Percentiles rank a stretch among this genome's conserved stretches.
phyloP scores from a whole-genome alignment of 2,888 invertebrate species.

The Pocota personata region DNA sequence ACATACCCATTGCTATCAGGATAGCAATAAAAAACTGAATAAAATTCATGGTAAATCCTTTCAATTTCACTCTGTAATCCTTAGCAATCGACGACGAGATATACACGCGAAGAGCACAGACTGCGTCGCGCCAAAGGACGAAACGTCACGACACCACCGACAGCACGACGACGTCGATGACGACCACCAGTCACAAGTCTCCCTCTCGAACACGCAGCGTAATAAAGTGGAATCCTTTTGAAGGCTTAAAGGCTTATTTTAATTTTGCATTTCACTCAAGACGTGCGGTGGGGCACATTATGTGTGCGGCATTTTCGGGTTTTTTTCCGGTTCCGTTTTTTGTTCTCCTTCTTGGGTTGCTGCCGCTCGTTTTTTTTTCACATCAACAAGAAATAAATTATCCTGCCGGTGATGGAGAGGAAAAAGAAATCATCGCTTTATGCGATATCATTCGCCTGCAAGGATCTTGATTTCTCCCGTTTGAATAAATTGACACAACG shows the following conservation, averaged over 20 bases:
- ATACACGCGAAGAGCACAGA: not conserved
- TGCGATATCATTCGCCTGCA: conserved; percentile 35
- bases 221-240: conserved; percentile 69
- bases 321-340: conserved; percentile 24
- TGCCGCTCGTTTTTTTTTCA: conserved; percentile 8
- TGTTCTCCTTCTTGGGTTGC: not conserved
- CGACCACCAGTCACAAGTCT: conserved; percentile 37
- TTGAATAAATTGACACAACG: conserved; percentile 55
- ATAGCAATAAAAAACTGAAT: conserved; percentile 76
- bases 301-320: conserved; percentile 42
- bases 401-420: conserved; percentile 9
- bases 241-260: conserved; percentile 71
- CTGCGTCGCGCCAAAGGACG: conserved; percentile 45
- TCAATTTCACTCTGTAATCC: conserved; percentile 77
- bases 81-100: conserved; percentile 72
- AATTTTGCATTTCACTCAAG: conserved; percentile 70
- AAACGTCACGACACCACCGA: conserved; percentile 35
- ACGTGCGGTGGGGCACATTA: conserved; percentile 32
- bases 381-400: conserved; percentile 44
- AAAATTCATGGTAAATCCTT: conserved; percentile 79
- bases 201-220: conserved; percentile 44
- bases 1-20: conserved; percentile 76
- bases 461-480: conserved; percentile 41
- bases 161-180: not conserved
- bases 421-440: conserved; percentile 8